phyloP scores from a whole-genome alignment of 2,888 invertebrate species.

The Rhamnusium bicolor region DNA sequence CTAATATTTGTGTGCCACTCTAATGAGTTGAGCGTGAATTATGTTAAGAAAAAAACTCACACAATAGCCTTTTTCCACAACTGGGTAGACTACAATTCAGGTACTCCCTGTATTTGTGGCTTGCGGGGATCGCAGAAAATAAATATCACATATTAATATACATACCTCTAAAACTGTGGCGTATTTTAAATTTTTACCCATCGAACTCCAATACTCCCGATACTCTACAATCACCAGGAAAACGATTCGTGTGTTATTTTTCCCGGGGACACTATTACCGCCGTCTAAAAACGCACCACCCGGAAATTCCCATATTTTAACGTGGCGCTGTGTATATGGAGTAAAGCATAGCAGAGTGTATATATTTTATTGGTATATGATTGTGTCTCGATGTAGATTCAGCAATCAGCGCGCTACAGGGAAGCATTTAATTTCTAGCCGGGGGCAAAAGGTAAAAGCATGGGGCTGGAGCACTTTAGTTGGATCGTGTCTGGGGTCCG shows the following conservation, averaged over 20 bases:
- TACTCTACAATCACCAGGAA: conserved; percentile 4
- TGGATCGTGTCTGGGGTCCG: conserved; percentile 64
- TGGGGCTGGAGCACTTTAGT: conserved; percentile 63
- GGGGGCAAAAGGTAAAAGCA: conserved; percentile 57
- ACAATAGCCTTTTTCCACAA: background rate
- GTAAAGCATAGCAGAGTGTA: conserved; percentile 35
- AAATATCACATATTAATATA: background rate
- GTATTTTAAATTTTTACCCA: conserved; percentile 2
- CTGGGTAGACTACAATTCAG: background rate
- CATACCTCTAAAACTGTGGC: background rate
- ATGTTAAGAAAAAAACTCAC: no score
- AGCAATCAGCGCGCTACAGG: conserved; percentile 60
- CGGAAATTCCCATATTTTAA: conserved; percentile 14
- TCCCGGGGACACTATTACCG: conserved; percentile 45
- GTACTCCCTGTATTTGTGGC: background rate
- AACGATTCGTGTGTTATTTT: conserved; percentile 31
- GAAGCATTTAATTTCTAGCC: conserved; percentile 64
- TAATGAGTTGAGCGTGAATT: no score
- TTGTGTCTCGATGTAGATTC: conserved; percentile 53
- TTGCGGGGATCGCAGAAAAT: background rate
- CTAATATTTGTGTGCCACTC: no score
- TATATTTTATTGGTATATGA: conserved; percentile 54
- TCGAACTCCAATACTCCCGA: background rate
- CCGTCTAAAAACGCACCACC: conserved; percentile 26
- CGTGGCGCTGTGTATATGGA: conserved; percentile 6